These are phyloP conservation scores for Cyphomyrus discorhynchus DNA, from an alignment of 2,113 vertebrate species.

Conservation along the genomic window DNA sequence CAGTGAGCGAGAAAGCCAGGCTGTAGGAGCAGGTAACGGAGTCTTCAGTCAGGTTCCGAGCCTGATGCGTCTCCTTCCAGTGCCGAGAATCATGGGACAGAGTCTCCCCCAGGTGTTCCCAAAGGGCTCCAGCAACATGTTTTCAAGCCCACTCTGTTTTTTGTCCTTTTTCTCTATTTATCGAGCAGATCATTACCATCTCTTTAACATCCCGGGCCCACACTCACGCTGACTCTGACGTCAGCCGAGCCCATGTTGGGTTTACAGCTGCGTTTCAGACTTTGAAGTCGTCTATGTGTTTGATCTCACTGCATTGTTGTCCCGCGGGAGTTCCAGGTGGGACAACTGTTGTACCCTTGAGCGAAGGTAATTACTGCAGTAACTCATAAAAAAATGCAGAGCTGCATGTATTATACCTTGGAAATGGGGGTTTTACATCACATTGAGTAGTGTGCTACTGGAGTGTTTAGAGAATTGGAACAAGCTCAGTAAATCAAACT, in stretches of 20 bases:
- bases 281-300: slow-evolving; percentile 8
- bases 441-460: background rate
- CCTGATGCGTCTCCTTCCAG: background rate
- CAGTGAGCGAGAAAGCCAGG: background rate
- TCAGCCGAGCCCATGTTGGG: background rate
- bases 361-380: background rate
- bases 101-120: background rate
- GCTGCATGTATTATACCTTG: background rate
- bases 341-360: slow-evolving; percentile 4
- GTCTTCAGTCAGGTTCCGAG: background rate
- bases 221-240: background rate
- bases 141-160: background rate
- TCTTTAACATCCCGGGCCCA: background rate
- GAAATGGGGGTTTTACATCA: background rate
- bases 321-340: slow-evolving; percentile 6
- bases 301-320: background rate
- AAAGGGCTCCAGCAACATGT: background rate
- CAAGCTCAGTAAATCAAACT: background rate
- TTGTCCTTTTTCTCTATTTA: background rate
- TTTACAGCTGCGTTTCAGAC: background rate
- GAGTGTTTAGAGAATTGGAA: background rate
- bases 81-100: background rate
- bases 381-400: background rate
- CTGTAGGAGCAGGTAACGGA: background rate
- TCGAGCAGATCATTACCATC: background rate